Conservation (phyloP, 2,797 vertebrate species). For the Buceros bicornis region DNA sequence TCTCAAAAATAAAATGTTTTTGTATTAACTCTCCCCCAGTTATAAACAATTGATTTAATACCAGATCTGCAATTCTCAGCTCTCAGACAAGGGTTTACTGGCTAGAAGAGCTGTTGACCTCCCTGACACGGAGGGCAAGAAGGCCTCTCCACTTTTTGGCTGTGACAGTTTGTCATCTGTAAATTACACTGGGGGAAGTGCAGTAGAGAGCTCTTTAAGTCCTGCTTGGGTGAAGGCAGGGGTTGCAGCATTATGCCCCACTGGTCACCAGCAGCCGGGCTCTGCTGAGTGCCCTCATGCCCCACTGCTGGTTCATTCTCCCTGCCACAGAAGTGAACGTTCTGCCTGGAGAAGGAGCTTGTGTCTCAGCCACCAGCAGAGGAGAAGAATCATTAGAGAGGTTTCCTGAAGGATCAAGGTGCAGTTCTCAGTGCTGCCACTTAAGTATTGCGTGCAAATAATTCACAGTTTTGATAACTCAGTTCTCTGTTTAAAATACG, state of each 20-base stretch:
- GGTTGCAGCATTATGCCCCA: not conserved
- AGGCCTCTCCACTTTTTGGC: not conserved
- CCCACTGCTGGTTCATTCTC: accelerated
- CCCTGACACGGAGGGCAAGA: not conserved
- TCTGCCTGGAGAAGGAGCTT: not conserved
- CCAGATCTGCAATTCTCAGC: not conserved
- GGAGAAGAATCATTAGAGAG: not conserved
- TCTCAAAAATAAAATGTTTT: not conserved
- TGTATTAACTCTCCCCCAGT: not conserved
- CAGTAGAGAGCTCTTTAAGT: not conserved
- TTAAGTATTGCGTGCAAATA: not conserved
- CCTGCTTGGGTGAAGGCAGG: not conserved
- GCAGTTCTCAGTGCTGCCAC: not conserved
- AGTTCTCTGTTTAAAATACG: not conserved
- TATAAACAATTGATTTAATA: not conserved
- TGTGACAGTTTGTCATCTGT: not conserved
- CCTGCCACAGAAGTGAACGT: accelerated
- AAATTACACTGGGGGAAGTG: not conserved
- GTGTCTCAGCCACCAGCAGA: not conserved
- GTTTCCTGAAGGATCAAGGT: not conserved
- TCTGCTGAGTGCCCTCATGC: not conserved
- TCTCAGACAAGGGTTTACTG: not conserved
- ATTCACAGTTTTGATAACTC: not conserved
- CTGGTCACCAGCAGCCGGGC: accelerated
- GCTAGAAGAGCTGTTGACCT: not conserved